Evolutionary conservation across 2,113 vertebrate genomes (phyloP).

Genomic region (Alouatta palliata): DNA sequence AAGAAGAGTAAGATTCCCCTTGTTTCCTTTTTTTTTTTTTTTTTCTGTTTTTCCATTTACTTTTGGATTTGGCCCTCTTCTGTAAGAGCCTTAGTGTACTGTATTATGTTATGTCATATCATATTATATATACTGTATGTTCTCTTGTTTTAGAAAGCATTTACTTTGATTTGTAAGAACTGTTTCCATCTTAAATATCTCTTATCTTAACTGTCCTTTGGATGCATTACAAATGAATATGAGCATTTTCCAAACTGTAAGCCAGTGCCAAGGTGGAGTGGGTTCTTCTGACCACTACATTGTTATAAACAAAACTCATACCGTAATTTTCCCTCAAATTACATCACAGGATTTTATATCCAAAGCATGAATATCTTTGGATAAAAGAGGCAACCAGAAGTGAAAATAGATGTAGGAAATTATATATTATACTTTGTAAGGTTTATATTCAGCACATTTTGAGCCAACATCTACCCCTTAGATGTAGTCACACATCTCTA

Average conservation of each 20-base stretch:
- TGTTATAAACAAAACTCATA: conserved; percentile 73
- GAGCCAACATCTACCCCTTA: conserved; percentile 61
- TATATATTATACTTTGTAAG: conserved; percentile 57
- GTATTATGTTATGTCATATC: neutral
- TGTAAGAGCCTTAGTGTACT: neutral
- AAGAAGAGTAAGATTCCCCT: neutral
- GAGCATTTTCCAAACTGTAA: conserved; percentile 22
- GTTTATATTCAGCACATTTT: conserved; percentile 73
- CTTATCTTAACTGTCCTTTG: conserved; percentile 27
- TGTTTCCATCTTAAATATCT: conserved; percentile 13
- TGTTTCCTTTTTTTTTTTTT: neutral
- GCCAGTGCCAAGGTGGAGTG: conserved; percentile 48
- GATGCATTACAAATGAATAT: neutral
- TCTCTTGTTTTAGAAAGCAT: conserved; percentile 1
- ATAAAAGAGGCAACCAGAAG: conserved; percentile 71
- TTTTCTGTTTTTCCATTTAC: neutral
- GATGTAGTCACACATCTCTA: conserved; percentile 47
- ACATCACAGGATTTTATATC: conserved; percentile 75
- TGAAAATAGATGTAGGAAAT: conserved; percentile 77
- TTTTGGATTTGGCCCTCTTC: neutral
- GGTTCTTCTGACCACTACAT: conserved; percentile 71
- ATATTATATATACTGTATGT: neutral
- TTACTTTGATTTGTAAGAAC: conserved; percentile 25
- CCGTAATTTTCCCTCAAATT: conserved; percentile 74
- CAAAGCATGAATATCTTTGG: conserved; percentile 70